Percentiles rank a stretch among this genome's conserved stretches.
phyloP scores from a whole-genome alignment of 37 sponge, comb jelly and placozoan species.

The Agelas oroides region DNA sequence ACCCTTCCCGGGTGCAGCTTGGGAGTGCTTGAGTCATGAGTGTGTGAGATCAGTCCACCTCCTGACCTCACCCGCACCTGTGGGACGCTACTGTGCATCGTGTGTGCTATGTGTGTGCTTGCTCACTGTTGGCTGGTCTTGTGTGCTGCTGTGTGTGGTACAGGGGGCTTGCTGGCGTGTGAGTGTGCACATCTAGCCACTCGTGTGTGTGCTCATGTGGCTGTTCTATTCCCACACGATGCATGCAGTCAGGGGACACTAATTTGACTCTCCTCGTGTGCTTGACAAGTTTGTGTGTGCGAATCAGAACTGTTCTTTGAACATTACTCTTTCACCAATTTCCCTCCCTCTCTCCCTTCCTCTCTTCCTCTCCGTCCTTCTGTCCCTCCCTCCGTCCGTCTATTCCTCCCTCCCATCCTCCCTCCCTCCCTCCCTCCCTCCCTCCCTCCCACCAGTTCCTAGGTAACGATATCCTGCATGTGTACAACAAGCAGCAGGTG shows the following conservation, averaged over 20 bases:
- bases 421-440: neutral
- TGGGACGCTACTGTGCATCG: too few relatives aligned
- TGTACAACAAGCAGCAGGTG: constrained; percentile 84
- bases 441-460: constrained; percentile 56
- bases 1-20: constrained; percentile 57
- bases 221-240: too few relatives aligned
- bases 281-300: too few relatives aligned
- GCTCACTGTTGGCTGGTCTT: too few relatives aligned
- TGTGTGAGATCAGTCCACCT: constrained; percentile 68
- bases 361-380: neutral
- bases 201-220: too few relatives aligned
- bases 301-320: too few relatives aligned
- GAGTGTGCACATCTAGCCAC: too few relatives aligned
- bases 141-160: too few relatives aligned
- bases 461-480: constrained; percentile 88
- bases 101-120: too few relatives aligned
- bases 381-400: neutral
- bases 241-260: too few relatives aligned
- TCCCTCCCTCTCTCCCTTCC: neutral
- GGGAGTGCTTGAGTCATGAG: constrained; percentile 87
- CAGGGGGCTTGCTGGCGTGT: too few relatives aligned
- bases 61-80: neutral
- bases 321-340: too few relatives aligned
- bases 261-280: neutral
- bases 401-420: neutral